A percentile compares a stretch with the other conserved stretches of the same genome.
These are phyloP conservation scores for Erinaceus europaeus DNA, from an alignment of 2,113 vertebrate genomes.

Conservation along the genomic window DNA sequence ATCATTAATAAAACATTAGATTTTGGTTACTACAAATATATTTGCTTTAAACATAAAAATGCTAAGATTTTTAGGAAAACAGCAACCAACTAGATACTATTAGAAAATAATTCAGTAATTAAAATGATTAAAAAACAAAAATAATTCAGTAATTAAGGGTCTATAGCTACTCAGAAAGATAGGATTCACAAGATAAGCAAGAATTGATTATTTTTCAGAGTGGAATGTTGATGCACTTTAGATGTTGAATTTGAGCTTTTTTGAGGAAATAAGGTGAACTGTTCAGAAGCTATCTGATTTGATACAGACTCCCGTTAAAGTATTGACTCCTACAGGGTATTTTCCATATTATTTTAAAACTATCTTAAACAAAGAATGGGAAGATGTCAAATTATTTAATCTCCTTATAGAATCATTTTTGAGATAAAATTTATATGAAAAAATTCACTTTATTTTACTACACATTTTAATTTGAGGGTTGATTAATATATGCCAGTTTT, in stretches of 20 bases:
- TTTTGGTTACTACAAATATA: too few relatives aligned
- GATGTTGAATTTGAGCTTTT: background rate
- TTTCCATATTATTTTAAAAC: background rate
- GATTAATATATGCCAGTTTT: background rate
- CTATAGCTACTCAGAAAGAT: too few relatives aligned
- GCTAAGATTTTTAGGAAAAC: too few relatives aligned
- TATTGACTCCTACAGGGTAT: background rate
- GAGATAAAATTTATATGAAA: background rate
- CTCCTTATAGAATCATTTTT: background rate
- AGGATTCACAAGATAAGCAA: background rate
- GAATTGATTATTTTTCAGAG: background rate
- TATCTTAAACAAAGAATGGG: background rate
- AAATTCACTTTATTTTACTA: background rate
- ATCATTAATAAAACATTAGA: too few relatives aligned
- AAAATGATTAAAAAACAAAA: too few relatives aligned
- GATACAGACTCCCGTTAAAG: background rate
- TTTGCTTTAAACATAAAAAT: too few relatives aligned
- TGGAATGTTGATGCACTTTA: background rate
- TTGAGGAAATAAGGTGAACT: background rate
- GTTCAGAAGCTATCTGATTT: background rate
- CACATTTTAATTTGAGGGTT: background rate
- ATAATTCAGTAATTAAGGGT: too few relatives aligned
- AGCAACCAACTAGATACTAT: too few relatives aligned
- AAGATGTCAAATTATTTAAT: background rate
- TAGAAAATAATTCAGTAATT: too few relatives aligned